These are phyloP conservation scores for Phrynosoma blainvillii DNA, from an alignment of 2,113 vertebrate species.

Conservation along the genomic window DNA sequence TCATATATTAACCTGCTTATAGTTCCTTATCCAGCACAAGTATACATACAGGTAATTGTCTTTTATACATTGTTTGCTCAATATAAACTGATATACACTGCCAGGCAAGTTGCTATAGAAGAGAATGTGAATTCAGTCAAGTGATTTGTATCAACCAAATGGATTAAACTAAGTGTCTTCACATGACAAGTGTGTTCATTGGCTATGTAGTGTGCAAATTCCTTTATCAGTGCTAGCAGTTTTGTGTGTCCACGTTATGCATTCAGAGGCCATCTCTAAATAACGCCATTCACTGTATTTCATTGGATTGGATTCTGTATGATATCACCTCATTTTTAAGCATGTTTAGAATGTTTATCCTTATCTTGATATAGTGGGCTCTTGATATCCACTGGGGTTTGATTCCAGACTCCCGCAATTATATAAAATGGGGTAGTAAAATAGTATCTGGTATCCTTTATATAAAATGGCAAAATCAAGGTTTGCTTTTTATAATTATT, in stretches of 20 bases:
- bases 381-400: too few relatives aligned
- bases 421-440: too few relatives aligned
- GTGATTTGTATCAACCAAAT: constrained; percentile 1
- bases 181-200: background rate
- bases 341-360: background rate
- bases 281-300: background rate
- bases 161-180: background rate
- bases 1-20: background rate
- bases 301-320: too few relatives aligned
- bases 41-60: background rate
- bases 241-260: background rate
- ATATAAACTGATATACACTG: background rate
- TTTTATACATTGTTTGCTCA: background rate
- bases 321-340: background rate
- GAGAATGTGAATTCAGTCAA: background rate
- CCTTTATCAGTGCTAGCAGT: background rate
- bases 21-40: background rate
- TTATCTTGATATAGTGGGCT: background rate
- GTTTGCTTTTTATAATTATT: too few relatives aligned
- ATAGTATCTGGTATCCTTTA: too few relatives aligned
- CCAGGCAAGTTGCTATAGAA: background rate
- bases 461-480: too few relatives aligned
- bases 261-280: background rate
- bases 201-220: background rate
- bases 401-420: too few relatives aligned